Evolutionary conservation across 35 echinoderm and acorn worm species (phyloP), one percentile per base, ranked within the genome.

Genomic region (Patiria miniata): DNA sequence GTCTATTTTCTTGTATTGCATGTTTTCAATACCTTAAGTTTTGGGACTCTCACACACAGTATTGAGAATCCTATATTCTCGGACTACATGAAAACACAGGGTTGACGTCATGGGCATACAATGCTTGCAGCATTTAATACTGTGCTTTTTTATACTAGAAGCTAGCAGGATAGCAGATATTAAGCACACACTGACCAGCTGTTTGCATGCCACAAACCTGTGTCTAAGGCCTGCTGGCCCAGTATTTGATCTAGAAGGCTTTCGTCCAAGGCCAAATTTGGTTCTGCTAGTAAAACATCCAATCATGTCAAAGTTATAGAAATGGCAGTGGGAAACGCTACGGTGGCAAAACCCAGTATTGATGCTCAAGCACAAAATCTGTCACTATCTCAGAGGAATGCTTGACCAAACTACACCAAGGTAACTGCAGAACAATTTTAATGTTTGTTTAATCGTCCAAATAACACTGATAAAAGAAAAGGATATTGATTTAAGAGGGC

Each of bases 191-290:
- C 42, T 7, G 65, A 10, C 23, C 10, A 36, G 2, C 26, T 26
- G 65, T 32, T 34, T 2, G 65, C 65, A 73, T 73, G 65, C 65
- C 29, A 73, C 65, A 30, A 73, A 73, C 65, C 65, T 73, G 65
- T 14, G 21, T 73, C 61, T 23, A 69, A 23, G 23, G 61, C 23
- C 61, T 69, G 61, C 12, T 32, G 61, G 8, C 34, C 29, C 65
- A 73, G 65, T 73, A 73, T 73, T 73, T 73, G 65, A 9, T 73
- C 65, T 28, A 73, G 14, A 23, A 73, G 26, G 65, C 15, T 73
- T 73, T 73, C 65, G 0, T 73, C 65, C 65, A 73, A 3, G 7
- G 29, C 10, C 14, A 32, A 10, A 73, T 73, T 73, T 34, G 34
- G 1, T 10, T 73, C 65, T 28, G 65, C 65, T 36, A 12, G 34